Base-by-base conservation (phyloP, 2,797 vertebrate genomes). In the Mormyrus hasselquistii region DNA sequence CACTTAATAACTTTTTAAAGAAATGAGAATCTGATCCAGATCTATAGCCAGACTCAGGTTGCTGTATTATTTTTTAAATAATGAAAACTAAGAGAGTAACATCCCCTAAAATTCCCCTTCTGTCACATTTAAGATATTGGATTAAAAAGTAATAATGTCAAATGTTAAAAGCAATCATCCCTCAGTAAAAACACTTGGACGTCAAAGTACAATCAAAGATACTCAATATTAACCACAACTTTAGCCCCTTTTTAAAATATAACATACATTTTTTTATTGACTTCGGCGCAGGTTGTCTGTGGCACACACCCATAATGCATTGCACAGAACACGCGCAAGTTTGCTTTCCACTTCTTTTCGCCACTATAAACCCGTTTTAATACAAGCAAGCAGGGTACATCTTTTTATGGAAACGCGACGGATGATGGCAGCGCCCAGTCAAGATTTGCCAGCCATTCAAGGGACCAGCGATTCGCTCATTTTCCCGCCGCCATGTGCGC, bases 401-500 rank as follows among this genome's bases (percentile, higher is more conserved):
- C 59, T 86, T 86, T 16, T 44, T 52, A 38, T 86, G 44, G 16
- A 69, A 50, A 69, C 7, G 1, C 49, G 49, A 65, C 10, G 49
- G 50, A 19, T n/a, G 22, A 87, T 55, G 14, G 53, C 86, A 59
- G 86, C 9, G 84, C 52, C 38, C 8, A 87, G 16, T n/a, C 41
- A 16, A 49, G 4, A 25, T 41, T 47, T 76, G 44, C 52, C 47
- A 52, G 22, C 38, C 14, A 53, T 59, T 44, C 10, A n/a, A 87
- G 65, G 52, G 52, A 87, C 62, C 25, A 19, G 84, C 59, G 19
- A 55, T 50, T 83, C 47, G 19, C 86, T 69, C 65, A 34, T 90
- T 88, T 73, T 73, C 65, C 29, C 65, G 29, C 29, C 10, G 29
- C 89, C 88, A 93, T 87, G 91, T 91, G 90, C 89, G 87, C 85